phyloP scores from a whole-genome alignment of 2,888 invertebrate genomes.

The Thymelicus lineola region DNA sequence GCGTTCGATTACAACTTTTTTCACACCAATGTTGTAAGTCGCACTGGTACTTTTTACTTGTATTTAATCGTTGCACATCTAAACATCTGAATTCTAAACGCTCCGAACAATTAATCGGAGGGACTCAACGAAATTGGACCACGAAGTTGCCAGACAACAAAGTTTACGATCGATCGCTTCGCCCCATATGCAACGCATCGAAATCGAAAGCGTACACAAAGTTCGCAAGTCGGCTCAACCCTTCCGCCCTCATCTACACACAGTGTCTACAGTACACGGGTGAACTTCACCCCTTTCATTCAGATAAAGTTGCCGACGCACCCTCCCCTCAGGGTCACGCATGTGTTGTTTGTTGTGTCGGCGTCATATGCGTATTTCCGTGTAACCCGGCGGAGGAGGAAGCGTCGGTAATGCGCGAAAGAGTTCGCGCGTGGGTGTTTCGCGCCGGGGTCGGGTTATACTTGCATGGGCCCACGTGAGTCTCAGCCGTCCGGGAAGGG shows the following conservation, averaged over 20 bases:
- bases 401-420: slow-evolving; percentile 44
- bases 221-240: slow-evolving; percentile 74
- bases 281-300: slow-evolving; percentile 78
- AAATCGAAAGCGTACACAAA: slow-evolving; percentile 77
- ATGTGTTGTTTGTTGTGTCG: slow-evolving; percentile 70
- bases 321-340: slow-evolving; percentile 70
- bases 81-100: slow-evolving; percentile 10
- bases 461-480: slow-evolving; percentile 61
- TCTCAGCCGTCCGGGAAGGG: slow-evolving; percentile 53
- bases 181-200: slow-evolving; percentile 76
- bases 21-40: slow-evolving; percentile 60
- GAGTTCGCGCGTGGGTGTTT: slow-evolving; percentile 43
- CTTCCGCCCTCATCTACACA: slow-evolving; percentile 70
- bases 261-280: slow-evolving; percentile 49
- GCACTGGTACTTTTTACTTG: slow-evolving; percentile 38
- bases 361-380: slow-evolving; percentile 68
- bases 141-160: slow-evolving; percentile 58
- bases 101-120: slow-evolving; percentile 25
- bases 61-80: slow-evolving; percentile 38
- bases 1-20: slow-evolving; percentile 64
- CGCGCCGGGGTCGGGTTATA: slow-evolving; percentile 57
- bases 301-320: slow-evolving; percentile 61
- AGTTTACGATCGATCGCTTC: slow-evolving; percentile 69
- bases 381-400: slow-evolving; percentile 53
- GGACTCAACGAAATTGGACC: slow-evolving; percentile 55